A percentile compares a stretch with the other conserved stretches of the same genome.
Conservation (phyloP, 1,140 invertebrate species). For the Steinernema feltiae region DNA sequence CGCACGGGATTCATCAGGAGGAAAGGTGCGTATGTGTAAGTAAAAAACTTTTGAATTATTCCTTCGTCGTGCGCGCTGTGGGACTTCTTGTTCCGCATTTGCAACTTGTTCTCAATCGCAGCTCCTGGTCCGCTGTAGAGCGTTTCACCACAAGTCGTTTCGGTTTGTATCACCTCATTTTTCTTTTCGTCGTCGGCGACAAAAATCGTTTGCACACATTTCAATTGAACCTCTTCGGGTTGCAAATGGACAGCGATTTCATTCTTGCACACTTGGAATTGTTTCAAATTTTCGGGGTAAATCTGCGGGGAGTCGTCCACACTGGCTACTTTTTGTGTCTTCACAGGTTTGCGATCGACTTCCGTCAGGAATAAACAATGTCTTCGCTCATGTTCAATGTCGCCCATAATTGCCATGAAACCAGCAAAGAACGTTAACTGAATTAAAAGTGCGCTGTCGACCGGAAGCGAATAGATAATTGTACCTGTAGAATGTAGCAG, state of each 20-base stretch:
- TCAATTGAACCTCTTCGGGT: neutral
- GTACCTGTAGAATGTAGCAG: conserved; percentile 60
- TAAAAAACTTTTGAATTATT: conserved; percentile 67
- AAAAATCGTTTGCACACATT: conserved; percentile 28
- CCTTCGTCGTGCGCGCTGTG: neutral
- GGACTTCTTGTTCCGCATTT: neutral
- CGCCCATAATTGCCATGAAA: conserved; percentile 58
- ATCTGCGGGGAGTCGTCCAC: conserved; percentile 14
- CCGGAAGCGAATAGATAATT: neutral
- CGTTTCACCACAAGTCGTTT: neutral
- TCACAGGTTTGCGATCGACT: conserved; percentile 31
- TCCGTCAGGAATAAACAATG: conserved; percentile 55
- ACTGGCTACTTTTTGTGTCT: conserved; percentile 17
- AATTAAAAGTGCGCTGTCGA: conserved; percentile 24
- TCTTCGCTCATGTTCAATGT: conserved; percentile 49
- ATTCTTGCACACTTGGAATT: conserved; percentile 20
- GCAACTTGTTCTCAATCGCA: neutral
- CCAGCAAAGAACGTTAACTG: conserved; percentile 60
- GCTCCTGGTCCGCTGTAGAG: neutral
- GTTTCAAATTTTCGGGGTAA: conserved; percentile 20
- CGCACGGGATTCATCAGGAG: conserved; percentile 74
- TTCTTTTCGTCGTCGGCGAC: conserved; percentile 27
- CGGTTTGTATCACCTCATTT: neutral
- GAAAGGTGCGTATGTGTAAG: conserved; percentile 69
- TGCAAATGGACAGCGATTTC: neutral